Conservation (phyloP, 2,888 invertebrate species). For the Trissoscelio sp. region DNA sequence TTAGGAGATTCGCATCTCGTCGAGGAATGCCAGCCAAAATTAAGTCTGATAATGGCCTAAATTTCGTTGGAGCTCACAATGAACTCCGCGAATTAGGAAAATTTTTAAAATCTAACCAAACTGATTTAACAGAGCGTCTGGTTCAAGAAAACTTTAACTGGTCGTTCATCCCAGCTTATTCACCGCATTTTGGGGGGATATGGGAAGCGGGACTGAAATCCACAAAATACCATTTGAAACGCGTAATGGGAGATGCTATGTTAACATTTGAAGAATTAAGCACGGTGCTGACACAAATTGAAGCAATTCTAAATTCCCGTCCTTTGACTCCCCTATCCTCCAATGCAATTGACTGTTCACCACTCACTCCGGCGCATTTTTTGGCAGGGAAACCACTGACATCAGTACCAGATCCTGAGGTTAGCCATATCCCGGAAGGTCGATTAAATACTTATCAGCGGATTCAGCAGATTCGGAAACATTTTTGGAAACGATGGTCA, state of each 20-base stretch:
- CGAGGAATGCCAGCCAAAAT: constrained; percentile 70
- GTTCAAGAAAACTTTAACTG: background rate
- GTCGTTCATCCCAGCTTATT: constrained; percentile 27
- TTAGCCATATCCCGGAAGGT: background rate
- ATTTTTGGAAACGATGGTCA: constrained; percentile 70
- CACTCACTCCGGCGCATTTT: constrained; percentile 76
- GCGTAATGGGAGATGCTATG: background rate
- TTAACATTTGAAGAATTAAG: background rate
- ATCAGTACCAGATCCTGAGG: constrained; percentile 55
- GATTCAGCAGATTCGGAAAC: constrained; percentile 65
- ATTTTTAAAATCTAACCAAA: background rate
- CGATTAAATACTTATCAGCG: constrained; percentile 69
- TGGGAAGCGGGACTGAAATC: constrained; percentile 8
- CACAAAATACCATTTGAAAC: background rate
- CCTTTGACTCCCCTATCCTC: constrained; percentile 14
- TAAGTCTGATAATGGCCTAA: constrained; percentile 73
- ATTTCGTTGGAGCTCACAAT: constrained; percentile 67
- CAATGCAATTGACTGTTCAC: background rate
- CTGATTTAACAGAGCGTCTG: background rate
- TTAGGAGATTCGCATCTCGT: constrained; percentile 71
- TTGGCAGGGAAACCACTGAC: constrained; percentile 73
- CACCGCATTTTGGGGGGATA: constrained; percentile 71
- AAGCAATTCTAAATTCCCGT: constrained; percentile 20
- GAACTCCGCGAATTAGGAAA: background rate
- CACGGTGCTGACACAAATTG: constrained; percentile 6